Evolutionary conservation across 2,888 invertebrate genomes (phyloP), one percentile per base, ranked within the genome.

Genomic region (Branchipolynoe longqiensis): DNA sequence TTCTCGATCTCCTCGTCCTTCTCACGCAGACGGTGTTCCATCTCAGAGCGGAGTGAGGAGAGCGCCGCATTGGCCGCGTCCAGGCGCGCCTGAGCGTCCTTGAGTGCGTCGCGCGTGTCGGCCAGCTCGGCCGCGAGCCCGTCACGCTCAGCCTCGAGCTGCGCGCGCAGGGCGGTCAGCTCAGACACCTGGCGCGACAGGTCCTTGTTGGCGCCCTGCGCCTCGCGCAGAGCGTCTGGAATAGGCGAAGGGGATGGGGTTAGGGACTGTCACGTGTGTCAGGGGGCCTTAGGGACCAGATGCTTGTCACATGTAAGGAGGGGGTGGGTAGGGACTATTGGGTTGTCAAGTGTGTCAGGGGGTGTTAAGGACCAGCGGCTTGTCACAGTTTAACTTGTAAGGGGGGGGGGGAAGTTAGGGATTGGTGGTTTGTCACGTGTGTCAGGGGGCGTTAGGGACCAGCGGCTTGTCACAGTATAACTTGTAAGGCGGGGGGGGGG

Each of bases 111-210:
- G 95, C 99, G 99, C 91, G 99, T 98, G 95, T 99, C 99, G 95
- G 97, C 97, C 96, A 98, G 98, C 92, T 99, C 99, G 91, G 97
- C 97, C 91, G 98, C 97, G 93, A 99, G 96, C 95, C 98, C 98
- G 94, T 99, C 99, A 93, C 99, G 97, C 95, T 99, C 99, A 94
- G 98, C 98, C 95, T 99, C 99, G 95, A 99, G 96, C 97, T 98
- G 95, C 97, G 96, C 95, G 97, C 99, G 95, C 98, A 95, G 89
- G 82, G 92, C 87, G 94, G 99, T 98, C 95, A 99, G 95, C 95
- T 99, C 99, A 95, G 99, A 98, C 94, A 98, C 96, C 86, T 91
- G 90, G 86, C 99, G 97, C 95, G 96, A 98, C 95, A 98, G 96
- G 95, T 99, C 99, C 93, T 97, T 97, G 94, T 99, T 95, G 93